Percentiles rank a stretch among this genome's conserved stretches.
phyloP scores from a whole-genome alignment of 2,797 vertebrate genomes.

The Platyrinchus mystaceus region DNA sequence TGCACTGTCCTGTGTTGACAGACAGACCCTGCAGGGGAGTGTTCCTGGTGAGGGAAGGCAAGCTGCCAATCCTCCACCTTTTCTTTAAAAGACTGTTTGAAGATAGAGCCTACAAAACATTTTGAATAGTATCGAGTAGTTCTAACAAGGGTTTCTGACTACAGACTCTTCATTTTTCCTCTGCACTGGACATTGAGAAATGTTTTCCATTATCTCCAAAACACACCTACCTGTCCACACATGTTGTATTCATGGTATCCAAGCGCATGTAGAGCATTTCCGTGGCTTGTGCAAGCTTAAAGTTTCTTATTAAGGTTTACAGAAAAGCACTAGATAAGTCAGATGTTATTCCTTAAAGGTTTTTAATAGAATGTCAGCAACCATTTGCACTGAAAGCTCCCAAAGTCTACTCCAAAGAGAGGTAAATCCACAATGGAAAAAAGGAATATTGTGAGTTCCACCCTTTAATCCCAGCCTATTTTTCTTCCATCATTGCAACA shows the following conservation, averaged over 20 bases:
- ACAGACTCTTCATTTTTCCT: neutral
- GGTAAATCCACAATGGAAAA: neutral
- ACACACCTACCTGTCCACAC: conserved; percentile 86
- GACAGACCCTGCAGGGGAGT: accelerated
- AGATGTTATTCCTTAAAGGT: neutral
- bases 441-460: neutral
- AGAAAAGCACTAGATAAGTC: neutral
- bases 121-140: neutral
- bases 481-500: neutral
- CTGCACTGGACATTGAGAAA: neutral
- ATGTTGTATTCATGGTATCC: conserved; percentile 96
- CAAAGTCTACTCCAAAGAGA: neutral
- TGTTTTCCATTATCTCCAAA: neutral
- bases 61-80: neutral
- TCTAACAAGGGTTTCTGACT: neutral
- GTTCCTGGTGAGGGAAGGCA: neutral
- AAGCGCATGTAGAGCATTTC: conserved; percentile 99
- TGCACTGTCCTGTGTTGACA: neutral
- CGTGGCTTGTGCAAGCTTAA: conserved; percentile 93
- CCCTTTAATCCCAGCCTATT: neutral
- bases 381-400: neutral
- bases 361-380: neutral
- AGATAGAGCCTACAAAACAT: neutral
- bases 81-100: neutral
- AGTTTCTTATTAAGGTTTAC: conserved; percentile 76